Evolutionary conservation across 2,888 invertebrate genomes (phyloP).

Genomic region (Lysandra bellargus): DNA sequence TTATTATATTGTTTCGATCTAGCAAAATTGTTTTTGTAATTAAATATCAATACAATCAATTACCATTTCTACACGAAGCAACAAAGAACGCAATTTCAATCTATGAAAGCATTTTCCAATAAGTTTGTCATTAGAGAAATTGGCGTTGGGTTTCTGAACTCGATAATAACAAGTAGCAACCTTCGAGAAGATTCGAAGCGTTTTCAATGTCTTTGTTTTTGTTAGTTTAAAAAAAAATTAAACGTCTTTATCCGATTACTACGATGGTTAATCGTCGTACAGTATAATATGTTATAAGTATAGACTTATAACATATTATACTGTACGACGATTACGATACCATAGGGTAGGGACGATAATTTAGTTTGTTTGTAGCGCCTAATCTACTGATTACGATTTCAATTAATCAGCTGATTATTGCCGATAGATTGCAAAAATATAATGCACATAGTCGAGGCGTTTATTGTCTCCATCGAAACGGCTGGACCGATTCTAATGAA

Average conservation of each 20-base stretch:
- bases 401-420: no score
- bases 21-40: background rate
- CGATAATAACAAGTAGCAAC: background rate
- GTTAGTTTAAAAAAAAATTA: background rate
- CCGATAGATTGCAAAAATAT: no score
- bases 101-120: background rate
- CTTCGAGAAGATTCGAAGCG: background rate
- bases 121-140: constrained; percentile 4
- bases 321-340: no score
- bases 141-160: background rate
- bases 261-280: no score
- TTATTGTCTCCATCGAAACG: no score
- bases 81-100: background rate
- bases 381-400: no score
- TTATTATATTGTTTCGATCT: background rate
- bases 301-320: no score
- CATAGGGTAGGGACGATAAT: background rate
- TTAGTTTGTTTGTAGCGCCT: background rate
- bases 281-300: no score
- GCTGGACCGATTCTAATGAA: no score
- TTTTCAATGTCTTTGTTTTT: background rate
- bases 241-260: background rate
- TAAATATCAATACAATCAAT: background rate
- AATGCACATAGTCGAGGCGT: no score
- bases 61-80: background rate